phyloP scores from a whole-genome alignment of 2,888 invertebrate genomes.

The Azorinus chamasolen region DNA sequence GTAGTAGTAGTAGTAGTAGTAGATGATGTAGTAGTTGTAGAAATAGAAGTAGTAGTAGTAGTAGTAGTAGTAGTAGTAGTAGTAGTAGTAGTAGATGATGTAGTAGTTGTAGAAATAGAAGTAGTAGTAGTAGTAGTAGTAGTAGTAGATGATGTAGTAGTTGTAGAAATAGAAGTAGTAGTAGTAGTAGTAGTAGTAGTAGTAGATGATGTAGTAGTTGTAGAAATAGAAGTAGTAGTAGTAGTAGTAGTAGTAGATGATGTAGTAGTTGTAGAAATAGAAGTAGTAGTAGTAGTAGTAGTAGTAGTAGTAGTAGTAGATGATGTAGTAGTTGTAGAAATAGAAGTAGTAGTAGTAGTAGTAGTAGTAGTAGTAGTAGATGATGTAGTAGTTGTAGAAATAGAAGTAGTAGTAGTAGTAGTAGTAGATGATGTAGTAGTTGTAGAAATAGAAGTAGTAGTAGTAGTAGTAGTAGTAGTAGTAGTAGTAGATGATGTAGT shows the following conservation, averaged over 20 bases:
- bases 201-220: not conserved
- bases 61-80: slow-evolving; percentile 7
- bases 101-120: not conserved
- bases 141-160: not conserved
- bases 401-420: no score
- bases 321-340: no score
- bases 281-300: not conserved
- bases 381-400: no score
- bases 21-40: not conserved
- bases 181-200: slow-evolving; percentile 6
- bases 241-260: not conserved
- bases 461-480: slow-evolving; percentile 3
- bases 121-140: slow-evolving; percentile 2
- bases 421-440: no score
- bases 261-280: not conserved
- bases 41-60: slow-evolving; percentile 3
- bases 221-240: not conserved
- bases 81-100: not conserved
- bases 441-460: no score
- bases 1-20: slow-evolving; percentile 1
- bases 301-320: not conserved
- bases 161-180: not conserved
- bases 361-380: slow-evolving; percentile 1
- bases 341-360: no score
- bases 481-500: slow-evolving; percentile 1